Conservation (phyloP, 1,140 invertebrate genomes). For the Ptiloglossa arizonensis region DNA sequence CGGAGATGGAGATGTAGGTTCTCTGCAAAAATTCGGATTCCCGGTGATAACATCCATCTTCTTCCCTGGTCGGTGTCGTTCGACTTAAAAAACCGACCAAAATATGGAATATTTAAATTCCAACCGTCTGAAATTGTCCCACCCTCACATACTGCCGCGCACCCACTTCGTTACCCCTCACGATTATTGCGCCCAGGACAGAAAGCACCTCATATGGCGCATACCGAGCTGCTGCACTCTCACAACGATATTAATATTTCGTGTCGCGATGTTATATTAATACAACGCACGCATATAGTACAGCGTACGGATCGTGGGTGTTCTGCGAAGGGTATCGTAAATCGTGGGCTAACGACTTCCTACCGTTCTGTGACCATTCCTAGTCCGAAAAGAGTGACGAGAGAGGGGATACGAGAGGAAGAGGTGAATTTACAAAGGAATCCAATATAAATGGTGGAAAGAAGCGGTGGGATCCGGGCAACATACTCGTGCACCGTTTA, state of each 20-base stretch:
- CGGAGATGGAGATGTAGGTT: no score
- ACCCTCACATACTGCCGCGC: conserved; percentile 42
- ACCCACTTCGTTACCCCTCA: conserved; percentile 63
- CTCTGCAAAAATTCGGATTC: conserved; percentile 35
- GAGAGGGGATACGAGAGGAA: neutral
- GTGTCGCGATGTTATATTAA: conserved; percentile 64
- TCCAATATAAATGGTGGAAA: no score
- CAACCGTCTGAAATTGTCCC: conserved; percentile 45
- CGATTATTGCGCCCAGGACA: conserved; percentile 64
- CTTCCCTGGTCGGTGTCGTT: neutral
- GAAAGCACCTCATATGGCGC: conserved; percentile 64
- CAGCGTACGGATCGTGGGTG: no score
- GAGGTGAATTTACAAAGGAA: neutral
- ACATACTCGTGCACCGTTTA: no score
- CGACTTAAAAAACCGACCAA: conserved; percentile 40
- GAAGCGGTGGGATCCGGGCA: no score
- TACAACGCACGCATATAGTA: conserved; percentile 20
- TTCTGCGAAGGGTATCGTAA: conserved; percentile 41
- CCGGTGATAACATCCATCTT: neutral
- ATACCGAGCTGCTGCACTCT: conserved; percentile 59
- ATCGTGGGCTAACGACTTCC: conserved; percentile 35
- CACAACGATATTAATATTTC: conserved; percentile 69
- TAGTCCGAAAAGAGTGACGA: neutral
- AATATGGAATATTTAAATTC: conserved; percentile 61
- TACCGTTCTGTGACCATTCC: conserved; percentile 19